These are phyloP conservation scores for Sminthurinus aureus DNA, from an alignment of 2,888 invertebrate genomes.

Conservation along the genomic window DNA sequence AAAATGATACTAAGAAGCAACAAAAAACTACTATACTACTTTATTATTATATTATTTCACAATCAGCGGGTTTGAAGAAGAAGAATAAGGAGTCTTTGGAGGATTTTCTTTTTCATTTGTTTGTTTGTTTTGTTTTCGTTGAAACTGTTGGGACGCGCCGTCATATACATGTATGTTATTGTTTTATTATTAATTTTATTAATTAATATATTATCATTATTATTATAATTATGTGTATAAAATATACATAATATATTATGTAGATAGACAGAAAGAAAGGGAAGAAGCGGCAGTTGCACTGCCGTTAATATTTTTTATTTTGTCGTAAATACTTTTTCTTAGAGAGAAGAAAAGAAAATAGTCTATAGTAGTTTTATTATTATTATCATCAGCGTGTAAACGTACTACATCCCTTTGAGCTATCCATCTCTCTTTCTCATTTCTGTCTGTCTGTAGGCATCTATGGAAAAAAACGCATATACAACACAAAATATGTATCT, in stretches of 20 bases:
- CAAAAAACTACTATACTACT: neutral
- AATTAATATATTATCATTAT: conserved; percentile 14
- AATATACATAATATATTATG: too few species aligned
- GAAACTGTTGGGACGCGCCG: conserved; percentile 24
- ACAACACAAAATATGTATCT: neutral
- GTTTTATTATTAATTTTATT: conserved; percentile 31
- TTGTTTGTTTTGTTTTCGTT: neutral
- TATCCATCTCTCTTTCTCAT: conserved; percentile 3
- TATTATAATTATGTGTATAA: too few species aligned
- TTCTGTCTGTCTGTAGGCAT: neutral
- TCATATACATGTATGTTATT: conserved; percentile 21
- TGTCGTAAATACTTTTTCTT: conserved; percentile 1
- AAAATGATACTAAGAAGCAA: neutral
- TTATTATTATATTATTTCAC: neutral
- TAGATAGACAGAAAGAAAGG: neutral
- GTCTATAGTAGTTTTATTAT: conserved; percentile 3
- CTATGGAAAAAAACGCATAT: neutral
- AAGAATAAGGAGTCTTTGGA: too few species aligned
- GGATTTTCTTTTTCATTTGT: neutral
- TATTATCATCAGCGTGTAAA: conserved; percentile 16
- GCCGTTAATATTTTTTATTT: conserved; percentile 31
- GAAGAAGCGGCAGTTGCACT: conserved; percentile 15
- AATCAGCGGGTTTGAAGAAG: too few species aligned
- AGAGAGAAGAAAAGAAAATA: conserved; percentile 6
- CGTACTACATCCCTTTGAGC: neutral